Conservation (phyloP, 2,113 vertebrate species). For the Macrotus californicus region DNA sequence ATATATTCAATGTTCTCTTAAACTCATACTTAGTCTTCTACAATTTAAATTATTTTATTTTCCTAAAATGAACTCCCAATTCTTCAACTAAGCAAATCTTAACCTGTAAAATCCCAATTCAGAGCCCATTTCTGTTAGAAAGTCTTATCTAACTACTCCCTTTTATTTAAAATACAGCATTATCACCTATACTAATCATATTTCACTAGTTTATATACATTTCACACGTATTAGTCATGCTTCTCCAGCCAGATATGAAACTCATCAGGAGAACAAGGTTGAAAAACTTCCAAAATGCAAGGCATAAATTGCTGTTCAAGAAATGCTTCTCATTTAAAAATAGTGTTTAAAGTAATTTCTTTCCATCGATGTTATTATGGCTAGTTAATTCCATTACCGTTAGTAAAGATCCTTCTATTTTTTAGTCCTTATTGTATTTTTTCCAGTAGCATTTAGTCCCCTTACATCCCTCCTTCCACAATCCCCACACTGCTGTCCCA, state of each 20-base stretch:
- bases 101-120: neutral
- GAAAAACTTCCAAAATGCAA: neutral
- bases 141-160: neutral
- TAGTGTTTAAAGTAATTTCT: neutral
- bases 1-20: neutral
- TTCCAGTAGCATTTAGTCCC: no score
- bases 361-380: neutral
- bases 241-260: neutral
- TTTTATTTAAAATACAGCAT: neutral
- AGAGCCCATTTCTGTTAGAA: neutral
- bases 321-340: neutral
- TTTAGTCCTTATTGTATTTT: no score
- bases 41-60: conserved; percentile 30
- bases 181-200: neutral
- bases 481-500: no score
- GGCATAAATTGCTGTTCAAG: neutral
- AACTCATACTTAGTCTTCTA: neutral
- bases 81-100: neutral
- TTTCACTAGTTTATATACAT: neutral
- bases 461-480: no score
- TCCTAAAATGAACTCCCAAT: neutral
- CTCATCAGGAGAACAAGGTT: neutral
- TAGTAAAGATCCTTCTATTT: neutral
- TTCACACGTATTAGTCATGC: neutral
- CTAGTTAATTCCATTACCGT: neutral